Evolutionary conservation across 2,797 vertebrate species (phyloP).

Genomic region (Varecia variegata): DNA sequence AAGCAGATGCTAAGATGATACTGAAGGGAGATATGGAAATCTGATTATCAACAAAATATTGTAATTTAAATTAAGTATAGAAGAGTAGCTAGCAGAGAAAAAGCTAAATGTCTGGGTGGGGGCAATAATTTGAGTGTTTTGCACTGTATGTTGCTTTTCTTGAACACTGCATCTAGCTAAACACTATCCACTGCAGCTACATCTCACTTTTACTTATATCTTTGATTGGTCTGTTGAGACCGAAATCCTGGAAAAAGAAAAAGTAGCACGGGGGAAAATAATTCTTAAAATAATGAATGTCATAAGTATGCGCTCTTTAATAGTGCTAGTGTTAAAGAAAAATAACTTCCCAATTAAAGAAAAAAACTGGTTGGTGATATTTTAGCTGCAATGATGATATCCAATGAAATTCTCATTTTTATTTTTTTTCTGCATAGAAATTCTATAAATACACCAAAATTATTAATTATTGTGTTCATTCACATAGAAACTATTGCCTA

Average conservation of each 20-base stretch:
- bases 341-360: slow-evolving; percentile 24
- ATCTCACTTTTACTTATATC: slow-evolving; percentile 69
- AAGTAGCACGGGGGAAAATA: slow-evolving; percentile 39
- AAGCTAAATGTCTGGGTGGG: slow-evolving; percentile 20
- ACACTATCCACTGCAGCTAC: slow-evolving; percentile 70
- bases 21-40: slow-evolving; percentile 66
- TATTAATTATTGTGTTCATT: not conserved
- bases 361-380: slow-evolving; percentile 65
- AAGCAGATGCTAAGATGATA: slow-evolving; percentile 65
- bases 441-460: not conserved
- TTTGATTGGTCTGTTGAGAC: slow-evolving; percentile 64
- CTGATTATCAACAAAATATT: slow-evolving; percentile 62
- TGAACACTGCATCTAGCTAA: slow-evolving; percentile 62
- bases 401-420: slow-evolving; percentile 51
- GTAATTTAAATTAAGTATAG: slow-evolving; percentile 74
- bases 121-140: slow-evolving; percentile 67
- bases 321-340: slow-evolving; percentile 63
- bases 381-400: slow-evolving; percentile 60
- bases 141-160: slow-evolving; percentile 67
- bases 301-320: slow-evolving; percentile 29
- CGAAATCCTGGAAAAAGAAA: slow-evolving; percentile 67
- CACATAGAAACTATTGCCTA: not conserved
- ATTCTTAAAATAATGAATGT: slow-evolving; percentile 69
- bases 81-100: slow-evolving; percentile 57
- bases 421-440: not conserved